Conservation (phyloP, 2,888 invertebrate species). For the Metacarcinus magister region DNA sequence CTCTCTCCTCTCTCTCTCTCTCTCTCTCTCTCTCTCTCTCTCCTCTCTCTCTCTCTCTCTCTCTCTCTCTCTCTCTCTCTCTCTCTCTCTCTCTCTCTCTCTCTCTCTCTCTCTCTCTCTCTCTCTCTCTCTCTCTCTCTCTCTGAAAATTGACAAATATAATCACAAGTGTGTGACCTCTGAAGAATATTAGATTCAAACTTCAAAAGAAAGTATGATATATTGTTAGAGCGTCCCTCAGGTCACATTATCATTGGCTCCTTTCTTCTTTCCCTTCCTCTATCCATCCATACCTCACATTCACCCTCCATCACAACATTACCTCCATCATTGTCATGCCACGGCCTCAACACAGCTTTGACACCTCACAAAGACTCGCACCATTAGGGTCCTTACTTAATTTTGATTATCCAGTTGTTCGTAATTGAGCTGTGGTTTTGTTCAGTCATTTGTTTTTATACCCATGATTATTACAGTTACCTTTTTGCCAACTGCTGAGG, state of each 20-base stretch:
- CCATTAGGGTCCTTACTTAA: background rate
- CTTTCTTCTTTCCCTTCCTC: background rate
- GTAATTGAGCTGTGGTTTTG: too few relatives aligned
- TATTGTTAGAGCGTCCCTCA: background rate
- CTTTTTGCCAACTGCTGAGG: too few relatives aligned
- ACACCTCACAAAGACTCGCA: background rate
- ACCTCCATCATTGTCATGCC: background rate
- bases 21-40: background rate
- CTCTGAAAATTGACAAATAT: background rate
- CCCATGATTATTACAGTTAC: too few relatives aligned
- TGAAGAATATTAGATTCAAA: background rate
- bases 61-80: slow-evolving; percentile 35
- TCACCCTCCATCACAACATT: background rate
- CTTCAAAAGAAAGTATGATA: background rate
- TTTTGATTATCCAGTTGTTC: background rate
- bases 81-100: background rate
- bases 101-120: background rate
- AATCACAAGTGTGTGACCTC: background rate
- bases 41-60: background rate
- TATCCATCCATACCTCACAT: background rate
- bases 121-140: background rate
- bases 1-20: background rate
- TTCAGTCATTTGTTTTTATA: background rate
- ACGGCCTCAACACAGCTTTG: background rate
- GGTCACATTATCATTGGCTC: background rate